phyloP scores from a whole-genome alignment of 2,888 invertebrate genomes.

The Leptinotarsa haldemani region DNA sequence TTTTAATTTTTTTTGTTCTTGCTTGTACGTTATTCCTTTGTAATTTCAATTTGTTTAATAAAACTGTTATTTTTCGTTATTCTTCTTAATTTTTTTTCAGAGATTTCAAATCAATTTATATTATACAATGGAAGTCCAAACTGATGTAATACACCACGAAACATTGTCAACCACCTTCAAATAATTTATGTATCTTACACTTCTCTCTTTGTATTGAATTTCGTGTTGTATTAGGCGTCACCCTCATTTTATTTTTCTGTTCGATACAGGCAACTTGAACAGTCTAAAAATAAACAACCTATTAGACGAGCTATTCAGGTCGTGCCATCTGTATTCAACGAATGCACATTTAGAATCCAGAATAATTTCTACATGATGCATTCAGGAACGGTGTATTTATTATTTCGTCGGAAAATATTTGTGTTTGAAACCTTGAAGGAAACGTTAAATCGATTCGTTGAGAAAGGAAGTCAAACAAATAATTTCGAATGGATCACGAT shows the following conservation, averaged over 20 bases:
- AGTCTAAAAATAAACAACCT: slow-evolving; percentile 10
- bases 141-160: too few species aligned
- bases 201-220: background rate
- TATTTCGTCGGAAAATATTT: background rate
- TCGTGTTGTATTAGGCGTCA: background rate
- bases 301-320: slow-evolving; percentile 18
- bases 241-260: background rate
- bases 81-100: too few species aligned
- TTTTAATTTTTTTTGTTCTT: too few species aligned
- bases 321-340: slow-evolving; percentile 15
- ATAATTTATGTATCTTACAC: background rate
- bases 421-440: slow-evolving; percentile 13
- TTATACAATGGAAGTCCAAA: too few species aligned
- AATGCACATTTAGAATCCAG: slow-evolving; percentile 13
- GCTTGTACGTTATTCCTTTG: too few species aligned
- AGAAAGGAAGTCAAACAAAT: slow-evolving; percentile 10
- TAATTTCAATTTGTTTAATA: too few species aligned
- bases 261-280: background rate
- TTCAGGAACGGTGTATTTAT: slow-evolving; percentile 10
- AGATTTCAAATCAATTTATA: too few species aligned
- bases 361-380: slow-evolving; percentile 8
- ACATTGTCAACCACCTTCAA: too few species aligned
- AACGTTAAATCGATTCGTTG: slow-evolving; percentile 17
- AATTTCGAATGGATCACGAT: slow-evolving; percentile 12
- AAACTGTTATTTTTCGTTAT: too few species aligned